These are phyloP conservation scores for Meandrusa payeni DNA, from an alignment of 2,888 invertebrate species.

Conservation along the genomic window DNA sequence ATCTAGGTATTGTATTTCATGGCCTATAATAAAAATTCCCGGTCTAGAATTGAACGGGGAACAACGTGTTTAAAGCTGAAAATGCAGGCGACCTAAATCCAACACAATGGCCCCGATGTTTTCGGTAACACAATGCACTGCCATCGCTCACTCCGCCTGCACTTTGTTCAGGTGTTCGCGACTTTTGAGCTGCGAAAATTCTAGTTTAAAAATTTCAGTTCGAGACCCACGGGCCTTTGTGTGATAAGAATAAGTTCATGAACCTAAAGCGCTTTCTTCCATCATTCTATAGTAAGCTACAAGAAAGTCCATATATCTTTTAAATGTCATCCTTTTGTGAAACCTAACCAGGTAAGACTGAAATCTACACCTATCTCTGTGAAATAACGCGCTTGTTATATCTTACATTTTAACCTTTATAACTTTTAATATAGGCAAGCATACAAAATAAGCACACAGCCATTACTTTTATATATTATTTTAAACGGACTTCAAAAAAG, in stretches of 20 bases:
- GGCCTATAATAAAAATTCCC: slow-evolving; percentile 25
- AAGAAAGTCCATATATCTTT: slow-evolving; percentile 16
- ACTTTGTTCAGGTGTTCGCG: slow-evolving; percentile 55
- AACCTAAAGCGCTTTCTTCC: slow-evolving; percentile 23
- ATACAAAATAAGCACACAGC: no score
- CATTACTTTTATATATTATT: no score
- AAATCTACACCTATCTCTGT: slow-evolving; percentile 8
- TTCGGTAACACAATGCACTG: slow-evolving; percentile 59
- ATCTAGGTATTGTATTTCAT: slow-evolving; percentile 25
- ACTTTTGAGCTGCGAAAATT: slow-evolving; percentile 41
- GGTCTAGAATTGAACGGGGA: slow-evolving; percentile 19
- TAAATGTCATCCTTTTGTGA: slow-evolving; percentile 13
- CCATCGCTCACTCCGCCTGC: slow-evolving; percentile 48
- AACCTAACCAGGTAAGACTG: not conserved
- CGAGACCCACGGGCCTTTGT: slow-evolving; percentile 21
- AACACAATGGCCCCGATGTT: slow-evolving; percentile 57
- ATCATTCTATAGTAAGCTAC: slow-evolving; percentile 21
- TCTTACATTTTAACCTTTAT: no score
- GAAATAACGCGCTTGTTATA: no score
- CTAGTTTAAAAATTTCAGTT: slow-evolving; percentile 38
- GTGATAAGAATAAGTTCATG: slow-evolving; percentile 26
- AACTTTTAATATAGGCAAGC: no score
- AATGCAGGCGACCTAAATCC: slow-evolving; percentile 61
- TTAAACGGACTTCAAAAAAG: no score
- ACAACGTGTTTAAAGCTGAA: slow-evolving; percentile 43